Conservation (phyloP, 1,140 invertebrate species). For the Drosophila repleta region DNA sequence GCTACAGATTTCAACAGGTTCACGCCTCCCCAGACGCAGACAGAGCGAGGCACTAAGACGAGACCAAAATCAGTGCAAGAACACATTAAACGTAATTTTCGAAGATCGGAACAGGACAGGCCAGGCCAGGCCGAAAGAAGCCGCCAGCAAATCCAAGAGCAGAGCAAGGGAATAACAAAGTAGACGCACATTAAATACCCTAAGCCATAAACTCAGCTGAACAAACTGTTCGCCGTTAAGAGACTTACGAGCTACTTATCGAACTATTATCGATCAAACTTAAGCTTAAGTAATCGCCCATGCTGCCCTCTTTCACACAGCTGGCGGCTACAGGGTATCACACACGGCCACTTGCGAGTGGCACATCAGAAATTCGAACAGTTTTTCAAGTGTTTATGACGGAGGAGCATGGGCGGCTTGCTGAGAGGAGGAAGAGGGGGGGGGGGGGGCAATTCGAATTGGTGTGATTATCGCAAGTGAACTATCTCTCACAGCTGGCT, state of each 20-base stretch:
- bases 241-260: not conserved
- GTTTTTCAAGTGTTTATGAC: conserved; percentile 74
- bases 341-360: conserved; percentile 62
- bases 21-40: conserved; percentile 61
- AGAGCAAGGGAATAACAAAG: not conserved
- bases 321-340: too few species aligned
- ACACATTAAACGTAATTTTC: conserved; percentile 74
- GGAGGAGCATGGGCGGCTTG: not conserved
- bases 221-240: too few species aligned
- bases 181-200: not conserved
- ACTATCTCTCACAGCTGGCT: conserved; percentile 62
- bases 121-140: conserved; percentile 36
- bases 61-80: conserved; percentile 48
- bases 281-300: too few species aligned
- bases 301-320: not conserved
- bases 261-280: not conserved
- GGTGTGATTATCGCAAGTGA: conserved; percentile 73
- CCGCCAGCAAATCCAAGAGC: conserved; percentile 20
- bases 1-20: conserved; percentile 68
- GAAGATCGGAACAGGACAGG: not conserved
- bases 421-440: not conserved
- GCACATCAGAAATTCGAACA: conserved; percentile 74
- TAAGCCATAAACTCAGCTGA: not conserved
- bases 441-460: conserved; percentile 19
- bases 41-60: not conserved